Evolutionary conservation across 2,797 vertebrate species (phyloP).

Genomic region (Cossypha caffra): DNA sequence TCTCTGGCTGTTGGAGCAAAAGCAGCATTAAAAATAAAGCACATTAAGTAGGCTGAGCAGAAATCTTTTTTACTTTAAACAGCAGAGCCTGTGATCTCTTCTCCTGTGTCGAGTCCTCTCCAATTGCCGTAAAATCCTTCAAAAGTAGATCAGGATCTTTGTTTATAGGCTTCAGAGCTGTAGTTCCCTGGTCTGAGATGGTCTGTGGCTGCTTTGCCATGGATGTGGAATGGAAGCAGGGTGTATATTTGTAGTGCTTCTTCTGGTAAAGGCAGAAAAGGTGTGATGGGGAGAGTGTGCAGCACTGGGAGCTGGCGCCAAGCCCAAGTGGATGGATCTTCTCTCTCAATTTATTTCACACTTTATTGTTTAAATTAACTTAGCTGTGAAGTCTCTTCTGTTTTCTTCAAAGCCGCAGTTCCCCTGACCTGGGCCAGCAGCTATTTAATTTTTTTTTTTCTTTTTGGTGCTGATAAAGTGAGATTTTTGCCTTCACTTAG

Average conservation of each 20-base stretch:
- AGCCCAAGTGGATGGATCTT: neutral
- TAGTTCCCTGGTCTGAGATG: rapidly evolving
- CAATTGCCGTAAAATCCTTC: neutral
- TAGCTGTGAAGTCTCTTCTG: neutral
- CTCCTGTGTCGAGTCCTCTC: neutral
- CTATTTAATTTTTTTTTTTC: neutral
- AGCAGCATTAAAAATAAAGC: conserved; percentile 40
- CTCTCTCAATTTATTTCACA: neutral
- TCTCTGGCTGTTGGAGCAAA: neutral
- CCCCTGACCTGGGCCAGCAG: neutral
- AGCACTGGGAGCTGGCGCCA: neutral
- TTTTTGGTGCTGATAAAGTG: neutral
- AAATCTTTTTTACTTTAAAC: neutral
- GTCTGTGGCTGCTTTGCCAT: neutral
- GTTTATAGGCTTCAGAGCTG: neutral
- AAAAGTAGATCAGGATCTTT: neutral
- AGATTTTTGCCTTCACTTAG: neutral
- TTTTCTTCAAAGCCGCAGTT: neutral
- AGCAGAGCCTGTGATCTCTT: neutral
- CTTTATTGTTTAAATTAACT: conserved; percentile 9
- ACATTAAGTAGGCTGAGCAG: neutral
- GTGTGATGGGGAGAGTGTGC: neutral
- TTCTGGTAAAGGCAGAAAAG: neutral
- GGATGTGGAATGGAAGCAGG: neutral
- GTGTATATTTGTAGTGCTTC: neutral